Percentiles rank a stretch among this genome's conserved stretches.
Evolutionary conservation across 1,140 invertebrate species (phyloP).

Genomic region (Daktulosphaira vitifoliae): DNA sequence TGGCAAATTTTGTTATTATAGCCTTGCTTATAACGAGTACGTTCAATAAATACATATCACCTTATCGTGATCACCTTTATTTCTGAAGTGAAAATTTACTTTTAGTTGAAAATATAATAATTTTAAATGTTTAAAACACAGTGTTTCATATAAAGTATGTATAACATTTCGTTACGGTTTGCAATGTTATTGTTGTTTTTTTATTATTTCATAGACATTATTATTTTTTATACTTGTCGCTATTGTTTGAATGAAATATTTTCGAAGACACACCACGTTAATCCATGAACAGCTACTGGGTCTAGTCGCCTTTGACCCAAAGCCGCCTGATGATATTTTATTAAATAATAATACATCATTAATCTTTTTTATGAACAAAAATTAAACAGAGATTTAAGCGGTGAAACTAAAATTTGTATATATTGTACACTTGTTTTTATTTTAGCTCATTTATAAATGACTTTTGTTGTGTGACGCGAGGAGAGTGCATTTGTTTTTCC

Average conservation of each 20-base stretch:
- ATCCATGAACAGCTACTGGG: constrained; percentile 27
- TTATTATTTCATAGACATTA: not conserved
- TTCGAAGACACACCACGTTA: constrained; percentile 17
- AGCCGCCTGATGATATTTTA: constrained; percentile 21
- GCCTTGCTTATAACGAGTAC: too few species aligned
- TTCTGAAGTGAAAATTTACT: too few species aligned
- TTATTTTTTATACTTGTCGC: not conserved
- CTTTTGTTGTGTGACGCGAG: not conserved
- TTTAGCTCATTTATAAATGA: not conserved
- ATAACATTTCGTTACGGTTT: constrained; percentile 32
- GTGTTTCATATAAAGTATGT: too few species aligned
- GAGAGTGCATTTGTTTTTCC: constrained; percentile 10
- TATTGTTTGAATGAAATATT: constrained; percentile 27
- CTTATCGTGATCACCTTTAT: too few species aligned
- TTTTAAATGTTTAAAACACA: too few species aligned
- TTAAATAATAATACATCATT: constrained; percentile 31
- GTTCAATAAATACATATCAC: too few species aligned
- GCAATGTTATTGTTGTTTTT: constrained; percentile 10
- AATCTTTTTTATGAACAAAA: constrained; percentile 15
- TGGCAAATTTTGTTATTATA: too few species aligned
- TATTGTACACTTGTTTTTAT: too few species aligned
- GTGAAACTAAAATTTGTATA: not conserved
- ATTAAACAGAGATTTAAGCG: not conserved
- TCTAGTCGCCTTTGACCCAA: constrained; percentile 26
- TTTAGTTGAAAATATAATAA: too few species aligned